Evolutionary conservation across 2,113 vertebrate genomes (phyloP).

Genomic region (Pomatostomus ruficeps): DNA sequence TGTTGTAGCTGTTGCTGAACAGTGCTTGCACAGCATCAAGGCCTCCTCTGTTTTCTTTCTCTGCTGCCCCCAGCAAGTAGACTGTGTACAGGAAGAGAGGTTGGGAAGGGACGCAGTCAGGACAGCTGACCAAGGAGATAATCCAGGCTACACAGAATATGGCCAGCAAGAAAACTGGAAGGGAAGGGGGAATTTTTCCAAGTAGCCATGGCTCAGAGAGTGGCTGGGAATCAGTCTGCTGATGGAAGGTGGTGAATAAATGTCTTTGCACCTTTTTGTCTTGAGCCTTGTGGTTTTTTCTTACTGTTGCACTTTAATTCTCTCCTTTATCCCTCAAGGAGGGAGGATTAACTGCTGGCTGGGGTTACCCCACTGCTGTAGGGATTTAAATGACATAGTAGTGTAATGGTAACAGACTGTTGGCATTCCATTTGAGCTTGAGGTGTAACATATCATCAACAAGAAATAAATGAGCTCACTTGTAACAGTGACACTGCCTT

Average conservation of each 20-base stretch:
- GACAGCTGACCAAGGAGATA: neutral
- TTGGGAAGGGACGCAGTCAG: neutral
- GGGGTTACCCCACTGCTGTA: accelerated
- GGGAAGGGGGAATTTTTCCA: neutral
- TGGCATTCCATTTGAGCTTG: neutral
- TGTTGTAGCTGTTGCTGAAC: neutral
- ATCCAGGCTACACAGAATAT: neutral
- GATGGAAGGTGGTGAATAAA: neutral
- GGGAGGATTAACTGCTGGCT: neutral
- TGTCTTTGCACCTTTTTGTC: neutral
- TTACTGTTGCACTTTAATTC: neutral
- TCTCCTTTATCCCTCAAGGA: neutral
- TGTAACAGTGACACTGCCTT: neutral
- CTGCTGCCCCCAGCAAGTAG: neutral
- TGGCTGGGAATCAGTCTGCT: neutral
- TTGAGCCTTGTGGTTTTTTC: neutral
- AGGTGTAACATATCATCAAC: neutral
- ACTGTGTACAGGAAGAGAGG: neutral
- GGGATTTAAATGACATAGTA: neutral
- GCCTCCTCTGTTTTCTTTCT: neutral
- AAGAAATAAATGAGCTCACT: neutral
- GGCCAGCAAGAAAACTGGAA: neutral
- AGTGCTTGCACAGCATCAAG: neutral
- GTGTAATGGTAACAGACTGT: neutral
- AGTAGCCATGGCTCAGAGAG: neutral